Evolutionary conservation across 2,113 vertebrate genomes (phyloP).

Genomic region (Leptobrachium leishanense): DNA sequence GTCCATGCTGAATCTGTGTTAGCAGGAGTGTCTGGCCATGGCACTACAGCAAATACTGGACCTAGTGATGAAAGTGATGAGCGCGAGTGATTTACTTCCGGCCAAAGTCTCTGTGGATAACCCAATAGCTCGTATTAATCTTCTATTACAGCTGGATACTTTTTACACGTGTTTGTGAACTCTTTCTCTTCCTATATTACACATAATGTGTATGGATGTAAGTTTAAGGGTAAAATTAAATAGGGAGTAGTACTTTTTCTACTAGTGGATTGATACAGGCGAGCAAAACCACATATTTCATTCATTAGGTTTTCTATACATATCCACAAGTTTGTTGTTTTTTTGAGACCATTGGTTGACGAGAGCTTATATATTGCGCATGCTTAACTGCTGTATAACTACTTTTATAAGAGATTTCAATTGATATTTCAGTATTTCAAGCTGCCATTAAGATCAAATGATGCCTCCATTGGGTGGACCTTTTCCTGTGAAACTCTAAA

Average conservation of each 20-base stretch:
- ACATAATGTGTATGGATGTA: conserved; percentile 23
- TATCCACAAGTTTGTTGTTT: conserved; percentile 10
- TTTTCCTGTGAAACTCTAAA: no score
- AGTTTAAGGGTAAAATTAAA: conserved; percentile 1
- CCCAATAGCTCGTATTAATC: conserved; percentile 56
- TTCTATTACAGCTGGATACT: conserved; percentile 50
- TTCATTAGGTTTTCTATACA: neutral
- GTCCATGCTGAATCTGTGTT: conserved; percentile 79
- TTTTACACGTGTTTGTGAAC: conserved; percentile 32
- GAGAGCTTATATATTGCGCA: neutral
- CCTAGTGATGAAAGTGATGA: conserved; percentile 86
- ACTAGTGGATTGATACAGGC: neutral
- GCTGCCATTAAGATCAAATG: neutral
- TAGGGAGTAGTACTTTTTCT: conserved; percentile 14
- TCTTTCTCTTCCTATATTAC: conserved; percentile 4
- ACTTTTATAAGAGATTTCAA: neutral
- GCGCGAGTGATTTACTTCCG: conserved; percentile 52
- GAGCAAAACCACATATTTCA: neutral
- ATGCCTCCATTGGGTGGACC: no score
- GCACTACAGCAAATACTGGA: conserved; percentile 67
- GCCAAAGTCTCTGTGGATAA: conserved; percentile 2
- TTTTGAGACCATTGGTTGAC: neutral
- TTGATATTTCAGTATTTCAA: neutral
- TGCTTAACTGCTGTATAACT: conserved; percentile 5
- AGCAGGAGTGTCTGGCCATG: conserved; percentile 55